These are phyloP conservation scores for Cylloceria caligata DNA, from an alignment of 2,888 invertebrate species.

Conservation along the genomic window DNA sequence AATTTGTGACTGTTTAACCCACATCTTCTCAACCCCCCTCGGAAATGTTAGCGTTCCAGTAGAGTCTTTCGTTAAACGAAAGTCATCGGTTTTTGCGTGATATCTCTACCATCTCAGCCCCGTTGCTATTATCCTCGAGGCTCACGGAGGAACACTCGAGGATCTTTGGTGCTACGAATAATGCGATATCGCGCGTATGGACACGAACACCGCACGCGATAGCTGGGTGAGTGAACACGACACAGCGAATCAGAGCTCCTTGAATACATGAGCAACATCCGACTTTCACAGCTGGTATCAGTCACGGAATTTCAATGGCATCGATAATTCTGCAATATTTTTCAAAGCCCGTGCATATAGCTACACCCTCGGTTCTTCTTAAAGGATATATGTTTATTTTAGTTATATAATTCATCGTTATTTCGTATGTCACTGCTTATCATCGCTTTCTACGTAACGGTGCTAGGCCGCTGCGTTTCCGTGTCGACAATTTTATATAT, in stretches of 20 bases:
- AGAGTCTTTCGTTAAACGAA: conserved; percentile 44
- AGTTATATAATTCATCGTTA: conserved; percentile 71
- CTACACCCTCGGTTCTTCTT: not conserved
- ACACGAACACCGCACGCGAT: conserved; percentile 74
- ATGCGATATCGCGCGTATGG: conserved; percentile 74
- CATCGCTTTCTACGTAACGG: conserved; percentile 43
- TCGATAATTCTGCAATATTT: not conserved
- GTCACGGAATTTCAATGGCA: conserved; percentile 5
- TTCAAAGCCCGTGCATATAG: not conserved
- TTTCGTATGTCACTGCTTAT: conserved; percentile 48
- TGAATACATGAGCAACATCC: conserved; percentile 59
- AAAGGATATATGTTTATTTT: conserved; percentile 55
- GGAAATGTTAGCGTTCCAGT: conserved; percentile 67
- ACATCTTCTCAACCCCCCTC: conserved; percentile 70
- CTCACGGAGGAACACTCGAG: not conserved
- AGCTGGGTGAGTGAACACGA: conserved; percentile 76
- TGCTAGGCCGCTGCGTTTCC: conserved; percentile 40
- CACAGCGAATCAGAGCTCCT: conserved; percentile 55
- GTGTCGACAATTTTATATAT: conserved; percentile 12
- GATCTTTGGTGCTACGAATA: conserved; percentile 65
- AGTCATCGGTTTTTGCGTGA: conserved; percentile 31
- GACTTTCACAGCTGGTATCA: conserved; percentile 76
- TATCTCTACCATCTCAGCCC: not conserved
- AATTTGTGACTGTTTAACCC: conserved; percentile 80
- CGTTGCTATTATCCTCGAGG: not conserved